Evolutionary conservation across 2,888 invertebrate species (phyloP).

Genomic region (Cerceris rybyensis): DNA sequence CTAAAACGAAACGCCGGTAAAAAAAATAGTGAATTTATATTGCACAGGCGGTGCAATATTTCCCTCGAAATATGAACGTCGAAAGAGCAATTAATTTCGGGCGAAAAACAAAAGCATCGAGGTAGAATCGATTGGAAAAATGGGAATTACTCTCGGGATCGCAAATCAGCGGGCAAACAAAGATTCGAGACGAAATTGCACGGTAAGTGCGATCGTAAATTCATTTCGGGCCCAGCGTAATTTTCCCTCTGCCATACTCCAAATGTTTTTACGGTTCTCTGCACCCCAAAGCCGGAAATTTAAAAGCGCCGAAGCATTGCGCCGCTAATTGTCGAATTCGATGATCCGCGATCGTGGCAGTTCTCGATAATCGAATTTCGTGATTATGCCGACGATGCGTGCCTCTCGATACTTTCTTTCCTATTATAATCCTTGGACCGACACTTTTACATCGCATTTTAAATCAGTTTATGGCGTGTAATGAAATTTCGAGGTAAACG

Average conservation of each 20-base stretch:
- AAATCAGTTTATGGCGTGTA: too few species aligned
- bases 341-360: conserved; percentile 51
- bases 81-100: conserved; percentile 23
- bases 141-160: conserved; percentile 2
- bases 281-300: conserved; percentile 52
- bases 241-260: conserved; percentile 33
- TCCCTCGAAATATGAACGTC: background rate
- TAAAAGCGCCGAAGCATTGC: conserved; percentile 35
- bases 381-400: conserved; percentile 45
- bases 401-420: background rate
- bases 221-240: conserved; percentile 38
- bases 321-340: conserved; percentile 49
- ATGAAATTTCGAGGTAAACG: too few species aligned
- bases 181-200: conserved; percentile 39
- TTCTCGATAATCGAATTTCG: conserved; percentile 59
- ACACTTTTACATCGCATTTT: background rate
- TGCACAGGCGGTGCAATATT: too few species aligned
- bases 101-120: background rate
- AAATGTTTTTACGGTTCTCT: conserved; percentile 58
- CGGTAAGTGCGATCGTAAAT: conserved; percentile 47
- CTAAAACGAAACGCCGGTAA: too few species aligned
- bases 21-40: too few species aligned
- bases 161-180: conserved; percentile 44
- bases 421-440: conserved; percentile 2
- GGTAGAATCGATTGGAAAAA: conserved; percentile 17